Evolutionary conservation across 2,797 vertebrate species (phyloP).

Genomic region (Petrocephalus sullivani): DNA sequence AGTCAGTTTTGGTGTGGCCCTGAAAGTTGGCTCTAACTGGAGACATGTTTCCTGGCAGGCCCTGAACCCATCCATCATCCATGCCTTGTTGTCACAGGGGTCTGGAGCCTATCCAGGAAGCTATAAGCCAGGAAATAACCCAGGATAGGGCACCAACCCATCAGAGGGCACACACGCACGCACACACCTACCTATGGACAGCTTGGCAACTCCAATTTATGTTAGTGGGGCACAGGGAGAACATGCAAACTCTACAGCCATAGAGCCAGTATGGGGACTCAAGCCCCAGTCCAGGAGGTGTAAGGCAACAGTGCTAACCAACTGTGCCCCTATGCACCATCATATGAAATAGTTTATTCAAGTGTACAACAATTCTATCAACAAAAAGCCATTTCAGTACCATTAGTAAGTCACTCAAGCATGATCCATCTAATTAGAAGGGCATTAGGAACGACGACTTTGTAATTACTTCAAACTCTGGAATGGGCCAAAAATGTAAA

Average conservation of each 20-base stretch:
- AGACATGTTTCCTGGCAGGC: neutral
- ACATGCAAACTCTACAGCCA: neutral
- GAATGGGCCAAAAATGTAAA: neutral
- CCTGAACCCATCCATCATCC: neutral
- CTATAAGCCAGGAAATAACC: neutral
- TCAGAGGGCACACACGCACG: neutral
- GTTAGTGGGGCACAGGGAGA: neutral
- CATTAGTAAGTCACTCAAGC: neutral
- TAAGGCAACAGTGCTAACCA: neutral
- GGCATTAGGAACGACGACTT: neutral
- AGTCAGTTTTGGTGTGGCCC: neutral
- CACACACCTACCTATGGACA: neutral
- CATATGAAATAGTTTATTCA: neutral
- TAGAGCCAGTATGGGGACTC: neutral
- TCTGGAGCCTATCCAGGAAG: neutral
- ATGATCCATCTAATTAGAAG: neutral
- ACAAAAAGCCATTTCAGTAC: neutral
- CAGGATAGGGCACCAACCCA: neutral
- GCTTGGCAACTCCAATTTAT: neutral
- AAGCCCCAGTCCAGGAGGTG: neutral
- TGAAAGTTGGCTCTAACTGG: neutral
- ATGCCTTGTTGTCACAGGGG: neutral
- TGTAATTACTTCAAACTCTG: neutral
- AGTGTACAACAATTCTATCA: neutral
- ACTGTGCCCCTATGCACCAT: neutral